phyloP scores from a whole-genome alignment of 2,113 vertebrate species.

The Stegastes partitus region DNA sequence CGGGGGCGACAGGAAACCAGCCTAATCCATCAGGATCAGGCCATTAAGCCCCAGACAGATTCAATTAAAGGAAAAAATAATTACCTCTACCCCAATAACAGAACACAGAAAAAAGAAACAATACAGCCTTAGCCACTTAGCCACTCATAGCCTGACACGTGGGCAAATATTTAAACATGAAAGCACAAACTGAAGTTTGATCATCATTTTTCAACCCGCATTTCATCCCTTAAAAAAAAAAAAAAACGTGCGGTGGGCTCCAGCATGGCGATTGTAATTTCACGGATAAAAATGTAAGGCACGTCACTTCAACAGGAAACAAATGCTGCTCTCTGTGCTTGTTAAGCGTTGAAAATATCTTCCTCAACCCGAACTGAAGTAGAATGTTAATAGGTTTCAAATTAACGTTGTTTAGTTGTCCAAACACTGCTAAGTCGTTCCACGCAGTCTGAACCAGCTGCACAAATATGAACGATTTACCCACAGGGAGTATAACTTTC shows the following conservation, averaged over 20 bases:
- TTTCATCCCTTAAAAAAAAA: slow-evolving; percentile 17
- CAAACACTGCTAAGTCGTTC: slow-evolving; percentile 66
- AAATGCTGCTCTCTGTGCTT: slow-evolving; percentile 55
- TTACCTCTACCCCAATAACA: slow-evolving; percentile 55
- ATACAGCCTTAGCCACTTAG: slow-evolving; percentile 21
- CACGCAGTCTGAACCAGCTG: slow-evolving; percentile 71
- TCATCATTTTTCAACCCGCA: slow-evolving; percentile 18
- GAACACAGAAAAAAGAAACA: slow-evolving; percentile 39
- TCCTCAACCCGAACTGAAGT: slow-evolving; percentile 62
- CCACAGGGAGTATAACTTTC: slow-evolving; percentile 76
- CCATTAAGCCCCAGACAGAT: slow-evolving; percentile 77
- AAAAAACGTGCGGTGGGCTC: neutral
- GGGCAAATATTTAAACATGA: slow-evolving; percentile 45
- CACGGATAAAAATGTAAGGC: slow-evolving; percentile 45
- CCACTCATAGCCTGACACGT: slow-evolving; percentile 42
- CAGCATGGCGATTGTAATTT: slow-evolving; percentile 58
- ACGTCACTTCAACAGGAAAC: slow-evolving; percentile 61
- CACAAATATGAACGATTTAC: slow-evolving; percentile 74
- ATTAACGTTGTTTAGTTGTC: slow-evolving; percentile 81
- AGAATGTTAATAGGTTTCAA: slow-evolving; percentile 79
- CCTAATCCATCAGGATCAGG: slow-evolving; percentile 72
- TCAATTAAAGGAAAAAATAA: slow-evolving; percentile 78
- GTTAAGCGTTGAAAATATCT: slow-evolving; percentile 68
- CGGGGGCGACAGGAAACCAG: slow-evolving; percentile 64
- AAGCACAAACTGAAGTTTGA: slow-evolving; percentile 30